Conservation (phyloP, 2,888 invertebrate genomes). For the Dastarcus helophoroides region DNA sequence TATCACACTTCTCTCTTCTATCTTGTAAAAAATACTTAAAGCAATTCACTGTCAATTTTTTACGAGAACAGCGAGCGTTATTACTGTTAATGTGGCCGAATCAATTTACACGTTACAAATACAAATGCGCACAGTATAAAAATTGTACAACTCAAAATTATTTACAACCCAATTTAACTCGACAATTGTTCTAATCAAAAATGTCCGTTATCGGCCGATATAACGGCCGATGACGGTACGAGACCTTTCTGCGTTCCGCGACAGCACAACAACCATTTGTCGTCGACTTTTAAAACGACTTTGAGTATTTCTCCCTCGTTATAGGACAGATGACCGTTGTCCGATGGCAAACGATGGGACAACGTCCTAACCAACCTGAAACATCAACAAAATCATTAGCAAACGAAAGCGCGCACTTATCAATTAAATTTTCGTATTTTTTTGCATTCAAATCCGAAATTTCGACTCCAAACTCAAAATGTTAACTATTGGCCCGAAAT, state of each 20-base stretch:
- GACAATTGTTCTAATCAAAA: constrained; percentile 20
- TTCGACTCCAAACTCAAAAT: too few species aligned
- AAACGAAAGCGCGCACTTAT: neutral
- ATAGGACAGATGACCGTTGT: constrained; percentile 66
- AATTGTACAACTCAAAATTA: constrained; percentile 23
- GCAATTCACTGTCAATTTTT: too few species aligned
- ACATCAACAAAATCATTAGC: constrained; percentile 12
- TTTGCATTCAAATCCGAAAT: too few species aligned
- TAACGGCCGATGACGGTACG: constrained; percentile 60
- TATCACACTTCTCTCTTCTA: too few species aligned
- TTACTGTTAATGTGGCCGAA: too few species aligned
- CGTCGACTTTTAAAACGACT: constrained; percentile 64
- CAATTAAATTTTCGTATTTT: too few species aligned
- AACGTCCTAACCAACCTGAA: constrained; percentile 59
- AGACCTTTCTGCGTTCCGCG: constrained; percentile 65
- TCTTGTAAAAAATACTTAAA: too few species aligned
- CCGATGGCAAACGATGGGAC: constrained; percentile 63
- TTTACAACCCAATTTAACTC: constrained; percentile 15
- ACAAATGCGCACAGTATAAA: constrained; percentile 22
- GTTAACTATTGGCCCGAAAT: too few species aligned
- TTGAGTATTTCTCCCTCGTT: constrained; percentile 64
- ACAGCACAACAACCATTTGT: constrained; percentile 63
- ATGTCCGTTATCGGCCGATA: constrained; percentile 33
- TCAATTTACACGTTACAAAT: too few species aligned
- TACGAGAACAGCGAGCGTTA: too few species aligned